Base-by-base conservation (phyloP, 2,113 vertebrate species). In the Formicarius rufipectus region DNA sequence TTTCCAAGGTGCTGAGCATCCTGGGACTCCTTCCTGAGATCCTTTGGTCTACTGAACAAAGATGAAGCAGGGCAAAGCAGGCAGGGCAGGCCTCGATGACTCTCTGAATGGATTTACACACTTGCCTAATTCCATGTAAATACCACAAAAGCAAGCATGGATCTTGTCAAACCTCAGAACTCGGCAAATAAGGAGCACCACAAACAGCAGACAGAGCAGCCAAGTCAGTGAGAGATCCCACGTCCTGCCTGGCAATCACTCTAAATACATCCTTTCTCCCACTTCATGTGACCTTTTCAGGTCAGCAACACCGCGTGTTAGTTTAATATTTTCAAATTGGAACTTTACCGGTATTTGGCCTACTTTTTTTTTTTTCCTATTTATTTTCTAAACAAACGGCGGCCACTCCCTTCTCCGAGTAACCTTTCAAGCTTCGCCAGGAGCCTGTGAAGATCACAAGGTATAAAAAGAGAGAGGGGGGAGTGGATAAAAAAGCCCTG, bases 341-440 rank as follows among this genome's bases (percentile, higher is more conserved):
- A 96, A 95, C 95, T 97, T 96, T 93, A 93, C 95, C 94, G 93
- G 92, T 97, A 96, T 96, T 97, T 95, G 82, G 94, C 96, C 93
- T 96, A 90, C 85, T 92, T 96, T 92, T 94, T 92, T 25, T 83
- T 92, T 96, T 92, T 94, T 92, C 23, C 79, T 96, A 56, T 96
- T 96, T 97, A 95, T 96, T 97, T 97, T 96, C 95, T 96, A 96
- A 97, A 94, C 87, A 96, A 97, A 94, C n/a, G 75, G 27, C 90
- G 88, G 76, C 71, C 88, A 81, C 95, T 96, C 93, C 91, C 76
- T 95, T 52, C 69, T 86, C 72, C 39, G 77, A 44, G 22, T 49
- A 95, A 81, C 82, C 87, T 96, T 94, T 96, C 78, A 96, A 95
- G 88, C 76, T 67, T 80, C 0, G 93, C 95, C 96, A 96, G 83